Evolutionary conservation across 37 sponge, comb jelly and placozoan genomes (phyloP), one percentile per base, ranked within the genome.

Genomic region (Petrosia ficiformis): DNA sequence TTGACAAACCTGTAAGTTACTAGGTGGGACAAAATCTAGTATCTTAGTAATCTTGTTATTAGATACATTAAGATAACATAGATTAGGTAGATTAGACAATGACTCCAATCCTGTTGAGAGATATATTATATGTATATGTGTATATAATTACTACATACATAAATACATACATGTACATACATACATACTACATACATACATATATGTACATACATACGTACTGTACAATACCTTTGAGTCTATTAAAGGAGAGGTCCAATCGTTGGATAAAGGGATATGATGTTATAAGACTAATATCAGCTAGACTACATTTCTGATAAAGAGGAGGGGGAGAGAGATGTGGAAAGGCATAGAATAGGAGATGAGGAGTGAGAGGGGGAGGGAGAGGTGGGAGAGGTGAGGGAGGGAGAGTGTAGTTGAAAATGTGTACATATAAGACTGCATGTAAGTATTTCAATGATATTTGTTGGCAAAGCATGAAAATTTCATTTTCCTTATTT

Each of bases 231-330:
- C 91, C 91, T 76, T 69, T 82, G 73, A 85, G 70, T 33, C 52
- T 72, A 59, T 90, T 90, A 25, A 68, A 85, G n/a, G 91, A 81
- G 2, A 90, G 63, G 32, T 82, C 65, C 32, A 86, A 44, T 25
- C 73, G 40, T 66, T 90, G 86, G 19, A 90, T 42, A 60, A 85
- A 61, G 34, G 69, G 73, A 68, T 75, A 89, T 25, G 71, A 54
- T 4, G 60, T 42, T 34, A 89, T 39, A 11, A 76, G 29, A 56
- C 65, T 54, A 38, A 89, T 71, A 58, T 80, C 85, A 34, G 31
- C 24, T 43, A 89, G 44, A 19, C 70, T 73, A 42, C 58, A 44
- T 31, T 65, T 73, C 90, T 89, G 41, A 74, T 22, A 56, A 16
- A 56, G 10, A 16, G 56, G 37, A 68, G 40, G 40, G 38, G 59